Evolutionary conservation across 2,888 invertebrate species (phyloP).

Genomic region (Ornithoptera priamus): DNA sequence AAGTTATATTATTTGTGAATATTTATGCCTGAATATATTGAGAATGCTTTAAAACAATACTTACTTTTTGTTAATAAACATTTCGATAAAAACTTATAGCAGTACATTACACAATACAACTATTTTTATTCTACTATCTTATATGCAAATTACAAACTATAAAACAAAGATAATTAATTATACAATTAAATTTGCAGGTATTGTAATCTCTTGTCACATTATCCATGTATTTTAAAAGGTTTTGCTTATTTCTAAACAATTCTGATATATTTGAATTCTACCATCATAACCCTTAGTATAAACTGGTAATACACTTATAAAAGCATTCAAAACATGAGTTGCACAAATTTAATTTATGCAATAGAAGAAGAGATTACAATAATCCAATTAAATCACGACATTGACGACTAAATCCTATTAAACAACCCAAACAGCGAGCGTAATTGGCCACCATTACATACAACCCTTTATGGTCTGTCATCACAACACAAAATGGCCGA

Average conservation of each 20-base stretch:
- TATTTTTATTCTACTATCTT: too few species aligned
- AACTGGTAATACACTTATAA: neutral
- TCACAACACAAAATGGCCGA: constrained; percentile 64
- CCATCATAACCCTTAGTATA: neutral
- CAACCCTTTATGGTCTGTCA: constrained; percentile 70
- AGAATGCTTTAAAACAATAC: too few species aligned
- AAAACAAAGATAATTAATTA: too few species aligned
- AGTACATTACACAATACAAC: too few species aligned
- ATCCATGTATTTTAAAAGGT: too few species aligned
- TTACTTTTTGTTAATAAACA: too few species aligned
- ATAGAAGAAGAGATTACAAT: constrained; percentile 63
- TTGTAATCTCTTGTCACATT: too few species aligned
- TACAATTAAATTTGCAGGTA: too few species aligned
- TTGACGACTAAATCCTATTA: constrained; percentile 77
- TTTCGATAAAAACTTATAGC: too few species aligned
- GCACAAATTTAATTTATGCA: constrained; percentile 44
- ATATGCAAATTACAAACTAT: too few species aligned
- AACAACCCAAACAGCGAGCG: constrained; percentile 58
- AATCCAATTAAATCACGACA: constrained; percentile 72
- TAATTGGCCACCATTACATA: constrained; percentile 75
- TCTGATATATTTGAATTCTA: neutral
- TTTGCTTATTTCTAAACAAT: neutral
- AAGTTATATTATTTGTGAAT: too few species aligned
- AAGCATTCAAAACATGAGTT: constrained; percentile 1
- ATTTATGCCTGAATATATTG: too few species aligned